Evolutionary conservation across 2,797 vertebrate species (phyloP), one percentile per base, ranked within the genome.

Genomic region (Enteromius anoplus): DNA sequence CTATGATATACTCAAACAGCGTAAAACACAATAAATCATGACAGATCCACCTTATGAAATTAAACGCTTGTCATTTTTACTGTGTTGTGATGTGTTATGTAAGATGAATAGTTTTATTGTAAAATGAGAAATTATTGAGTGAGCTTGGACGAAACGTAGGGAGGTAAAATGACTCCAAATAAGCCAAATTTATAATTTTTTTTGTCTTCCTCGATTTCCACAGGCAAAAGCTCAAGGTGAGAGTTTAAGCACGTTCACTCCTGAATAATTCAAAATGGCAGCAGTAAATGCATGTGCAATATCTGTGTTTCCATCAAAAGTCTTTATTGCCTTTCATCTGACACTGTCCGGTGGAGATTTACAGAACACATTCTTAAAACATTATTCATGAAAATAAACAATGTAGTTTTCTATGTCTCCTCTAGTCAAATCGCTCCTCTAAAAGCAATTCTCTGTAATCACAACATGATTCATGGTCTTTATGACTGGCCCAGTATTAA

Each of bases 141-240:
- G 5, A 37, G 26, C 7, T 47, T 26, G 1, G 34, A 68, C 2
- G 3, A 68, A 79, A 66, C 12, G 8, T 19, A 40, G 26, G 4
- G 14, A 62, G 14, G 58, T 47, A 26, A 64, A 77, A 64, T 64
- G 3, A 45, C 58, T 42, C n/a, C 26, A 60, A 76, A 45, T 32
- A 72, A 51, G 37, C 17, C 6, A 34, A 34, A 34, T 34, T 4
- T 34, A 34, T 26, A 26, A 26, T 26, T 55, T 23, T 12, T 55
- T 58, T 37, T 60, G 32, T 42, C 62, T 82, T 68, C 17, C n/a
- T 71, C 42, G 10, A 21, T 76, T 29, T 19, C 34, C 17, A 10
- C 32, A 73, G 32, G 23, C 17, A 64, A 55, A 58, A 26, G 45
- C 47, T 80, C 73, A 86, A 85, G 68, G 64, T 80, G 75, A 80